These are phyloP conservation scores for Lophotis ruficrista DNA, from an alignment of 2,113 vertebrate species.

Conservation along the genomic window DNA sequence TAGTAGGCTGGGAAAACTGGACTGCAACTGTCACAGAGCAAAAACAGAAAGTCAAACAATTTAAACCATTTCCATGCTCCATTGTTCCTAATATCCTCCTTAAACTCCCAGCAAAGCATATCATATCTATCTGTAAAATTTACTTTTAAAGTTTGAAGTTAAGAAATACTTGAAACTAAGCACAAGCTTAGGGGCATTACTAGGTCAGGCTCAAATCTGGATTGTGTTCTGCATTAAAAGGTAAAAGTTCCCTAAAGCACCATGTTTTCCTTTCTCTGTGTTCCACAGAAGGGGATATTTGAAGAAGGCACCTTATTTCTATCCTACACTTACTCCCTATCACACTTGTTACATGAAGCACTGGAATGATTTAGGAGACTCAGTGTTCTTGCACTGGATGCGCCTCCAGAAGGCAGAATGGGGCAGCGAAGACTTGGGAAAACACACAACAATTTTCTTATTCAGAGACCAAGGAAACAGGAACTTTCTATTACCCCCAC, in stretches of 20 bases:
- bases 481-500: background rate
- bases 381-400: background rate
- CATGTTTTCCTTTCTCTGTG: background rate
- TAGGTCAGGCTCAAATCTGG: background rate
- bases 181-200: background rate
- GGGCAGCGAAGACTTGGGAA: background rate
- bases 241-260: background rate
- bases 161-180: background rate
- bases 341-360: background rate
- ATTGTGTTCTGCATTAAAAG: background rate
- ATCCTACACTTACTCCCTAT: background rate
- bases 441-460: background rate
- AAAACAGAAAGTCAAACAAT: background rate
- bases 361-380: background rate
- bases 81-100: background rate
- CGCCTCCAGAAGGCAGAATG: background rate
- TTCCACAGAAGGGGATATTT: background rate
- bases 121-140: background rate
- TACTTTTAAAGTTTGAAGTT: background rate
- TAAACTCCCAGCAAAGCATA: background rate
- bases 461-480: background rate
- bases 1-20: background rate
- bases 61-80: background rate
- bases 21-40: background rate
- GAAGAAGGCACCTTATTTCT: background rate